phyloP scores from a whole-genome alignment of 2,888 invertebrate species.

The Chloromyia formosa region DNA sequence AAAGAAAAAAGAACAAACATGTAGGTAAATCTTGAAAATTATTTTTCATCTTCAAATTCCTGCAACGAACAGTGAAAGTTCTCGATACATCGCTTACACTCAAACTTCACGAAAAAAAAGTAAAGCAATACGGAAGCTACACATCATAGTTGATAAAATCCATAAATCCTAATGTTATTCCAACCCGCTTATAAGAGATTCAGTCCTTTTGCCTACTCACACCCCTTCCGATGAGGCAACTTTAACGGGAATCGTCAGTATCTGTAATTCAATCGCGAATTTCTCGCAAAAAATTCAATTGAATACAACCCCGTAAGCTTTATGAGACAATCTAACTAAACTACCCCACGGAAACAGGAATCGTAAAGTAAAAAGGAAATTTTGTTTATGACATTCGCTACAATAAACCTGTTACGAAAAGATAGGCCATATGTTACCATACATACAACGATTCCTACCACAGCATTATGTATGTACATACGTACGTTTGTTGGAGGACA shows the following conservation, averaged over 20 bases:
- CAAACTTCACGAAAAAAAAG: no score
- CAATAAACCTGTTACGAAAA: constrained; percentile 30
- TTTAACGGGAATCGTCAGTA: background rate
- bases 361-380: constrained; percentile 35
- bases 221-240: background rate
- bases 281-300: background rate
- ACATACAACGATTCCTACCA: background rate
- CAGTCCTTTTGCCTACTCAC: no score
- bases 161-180: background rate
- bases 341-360: constrained; percentile 7
- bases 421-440: constrained; percentile 34
- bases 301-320: constrained; percentile 3
- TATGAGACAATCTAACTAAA: background rate
- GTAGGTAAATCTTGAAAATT: no score
- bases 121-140: no score
- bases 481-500: no score
- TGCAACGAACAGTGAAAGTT: no score
- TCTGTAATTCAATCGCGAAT: background rate
- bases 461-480: background rate
- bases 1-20: no score
- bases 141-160: background rate
- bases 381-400: constrained; percentile 39
- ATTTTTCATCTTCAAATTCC: no score
- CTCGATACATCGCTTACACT: no score
- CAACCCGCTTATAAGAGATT: background rate